Percentiles rank a stretch among this genome's conserved stretches.
These are phyloP conservation scores for Melanotus villosus DNA, from an alignment of 2,888 invertebrate genomes.

Conservation along the genomic window DNA sequence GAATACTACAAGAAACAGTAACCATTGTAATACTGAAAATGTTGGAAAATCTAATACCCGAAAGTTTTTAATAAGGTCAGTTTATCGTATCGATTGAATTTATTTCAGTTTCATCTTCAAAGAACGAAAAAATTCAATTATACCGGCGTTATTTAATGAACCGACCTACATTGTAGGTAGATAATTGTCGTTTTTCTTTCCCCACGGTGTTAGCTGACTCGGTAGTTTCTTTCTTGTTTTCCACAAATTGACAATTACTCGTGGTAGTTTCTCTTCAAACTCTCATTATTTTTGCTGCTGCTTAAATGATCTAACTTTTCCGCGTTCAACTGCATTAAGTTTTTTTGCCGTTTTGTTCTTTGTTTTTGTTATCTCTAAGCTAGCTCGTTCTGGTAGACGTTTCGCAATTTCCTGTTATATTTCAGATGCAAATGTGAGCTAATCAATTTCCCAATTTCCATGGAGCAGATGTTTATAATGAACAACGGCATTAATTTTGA, in stretches of 20 bases:
- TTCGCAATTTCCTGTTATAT: conserved; percentile 18
- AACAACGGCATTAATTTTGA: conserved; percentile 13
- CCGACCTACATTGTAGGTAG: background rate
- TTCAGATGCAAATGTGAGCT: conserved; percentile 13
- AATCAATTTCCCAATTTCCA: conserved; percentile 19
- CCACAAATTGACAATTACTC: conserved; percentile 10
- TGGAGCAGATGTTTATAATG: conserved; percentile 26
- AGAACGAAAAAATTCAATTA: too few species aligned
- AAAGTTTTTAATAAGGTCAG: too few species aligned
- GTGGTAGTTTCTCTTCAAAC: background rate
- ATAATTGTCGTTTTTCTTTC: background rate
- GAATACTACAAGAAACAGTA: too few species aligned
- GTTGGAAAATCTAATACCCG: too few species aligned
- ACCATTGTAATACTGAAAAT: too few species aligned
- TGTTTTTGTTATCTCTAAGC: background rate
- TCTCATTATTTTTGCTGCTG: background rate
- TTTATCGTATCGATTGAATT: too few species aligned
- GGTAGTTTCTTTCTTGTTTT: background rate
- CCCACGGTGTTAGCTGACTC: background rate
- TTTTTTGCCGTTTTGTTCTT: background rate
- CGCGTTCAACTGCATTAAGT: background rate
- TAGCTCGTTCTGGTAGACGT: background rate
- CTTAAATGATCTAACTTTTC: background rate
- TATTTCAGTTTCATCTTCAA: too few species aligned
- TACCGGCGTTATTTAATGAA: background rate